phyloP scores from a whole-genome alignment of 2,113 vertebrate species.

The Marmota flaviventris region DNA sequence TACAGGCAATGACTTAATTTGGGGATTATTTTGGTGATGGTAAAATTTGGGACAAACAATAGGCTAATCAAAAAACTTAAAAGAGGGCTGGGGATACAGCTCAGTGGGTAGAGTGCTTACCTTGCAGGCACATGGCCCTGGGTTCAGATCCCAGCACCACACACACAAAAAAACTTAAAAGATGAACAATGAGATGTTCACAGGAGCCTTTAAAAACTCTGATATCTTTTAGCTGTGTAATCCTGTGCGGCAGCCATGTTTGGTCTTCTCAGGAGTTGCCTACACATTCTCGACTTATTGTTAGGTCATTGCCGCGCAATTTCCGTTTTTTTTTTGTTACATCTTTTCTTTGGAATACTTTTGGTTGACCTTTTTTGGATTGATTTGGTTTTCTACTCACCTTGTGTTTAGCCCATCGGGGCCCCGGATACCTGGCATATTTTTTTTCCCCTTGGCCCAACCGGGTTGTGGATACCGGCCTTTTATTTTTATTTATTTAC shows the following conservation, averaged over 20 bases:
- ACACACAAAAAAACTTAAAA: background rate
- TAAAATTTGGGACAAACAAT: constrained; percentile 7
- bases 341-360: background rate
- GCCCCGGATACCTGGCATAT: background rate
- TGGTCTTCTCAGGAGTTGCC: no score
- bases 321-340: background rate
- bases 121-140: no score
- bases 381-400: no score
- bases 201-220: background rate
- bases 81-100: background rate
- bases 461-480: constrained; percentile 67
- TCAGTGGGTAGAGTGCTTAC: no score
- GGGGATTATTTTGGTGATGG: background rate
- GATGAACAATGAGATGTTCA: background rate
- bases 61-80: background rate
- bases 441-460: background rate
- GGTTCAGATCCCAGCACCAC: no score
- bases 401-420: constrained; percentile 59
- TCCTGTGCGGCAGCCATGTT: constrained; percentile 62
- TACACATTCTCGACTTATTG: background rate
- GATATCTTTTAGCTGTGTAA: constrained; percentile 45
- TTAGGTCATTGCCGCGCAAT: background rate
- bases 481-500: background rate
- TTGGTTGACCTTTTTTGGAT: background rate
- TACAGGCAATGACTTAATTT: background rate